A percentile compares a stretch with the other conserved stretches of the same genome.
Evolutionary conservation across 2,113 vertebrate species (phyloP).

Genomic region (Dasyornis broadbenti): DNA sequence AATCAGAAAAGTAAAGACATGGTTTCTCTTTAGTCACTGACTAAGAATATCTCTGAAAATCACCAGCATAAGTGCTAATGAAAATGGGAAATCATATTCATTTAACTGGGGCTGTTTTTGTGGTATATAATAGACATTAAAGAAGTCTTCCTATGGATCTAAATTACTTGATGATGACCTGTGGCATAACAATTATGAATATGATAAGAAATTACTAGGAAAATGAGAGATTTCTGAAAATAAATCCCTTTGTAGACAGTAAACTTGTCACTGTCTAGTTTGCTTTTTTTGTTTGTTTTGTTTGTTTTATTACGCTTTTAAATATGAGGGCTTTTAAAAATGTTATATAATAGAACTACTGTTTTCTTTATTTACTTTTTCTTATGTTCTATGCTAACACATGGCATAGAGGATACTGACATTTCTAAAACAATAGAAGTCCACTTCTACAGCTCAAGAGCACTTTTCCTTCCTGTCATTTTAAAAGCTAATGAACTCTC

Average conservation of each 20-base stretch:
- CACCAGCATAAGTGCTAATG: neutral
- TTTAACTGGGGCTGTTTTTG: neutral
- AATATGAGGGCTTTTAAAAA: neutral
- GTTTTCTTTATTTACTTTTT: neutral
- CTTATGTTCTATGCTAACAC: neutral
- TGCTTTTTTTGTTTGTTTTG: neutral
- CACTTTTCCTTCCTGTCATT: neutral
- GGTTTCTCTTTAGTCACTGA: neutral
- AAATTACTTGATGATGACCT: neutral
- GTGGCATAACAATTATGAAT: neutral
- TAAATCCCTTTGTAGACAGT: neutral
- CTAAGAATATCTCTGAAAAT: neutral
- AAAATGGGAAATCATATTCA: neutral
- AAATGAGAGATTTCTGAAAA: neutral
- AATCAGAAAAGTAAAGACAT: neutral
- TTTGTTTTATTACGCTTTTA: neutral
- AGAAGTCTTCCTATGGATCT: neutral
- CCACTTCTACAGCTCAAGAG: neutral
- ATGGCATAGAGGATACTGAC: neutral
- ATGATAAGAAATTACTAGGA: neutral
- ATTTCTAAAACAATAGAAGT: neutral
- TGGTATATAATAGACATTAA: neutral
- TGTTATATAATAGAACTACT: neutral
- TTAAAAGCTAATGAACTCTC: neutral
- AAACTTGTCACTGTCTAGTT: neutral